phyloP scores from a whole-genome alignment of 2,888 invertebrate species.

The Cepaea hortensis region DNA sequence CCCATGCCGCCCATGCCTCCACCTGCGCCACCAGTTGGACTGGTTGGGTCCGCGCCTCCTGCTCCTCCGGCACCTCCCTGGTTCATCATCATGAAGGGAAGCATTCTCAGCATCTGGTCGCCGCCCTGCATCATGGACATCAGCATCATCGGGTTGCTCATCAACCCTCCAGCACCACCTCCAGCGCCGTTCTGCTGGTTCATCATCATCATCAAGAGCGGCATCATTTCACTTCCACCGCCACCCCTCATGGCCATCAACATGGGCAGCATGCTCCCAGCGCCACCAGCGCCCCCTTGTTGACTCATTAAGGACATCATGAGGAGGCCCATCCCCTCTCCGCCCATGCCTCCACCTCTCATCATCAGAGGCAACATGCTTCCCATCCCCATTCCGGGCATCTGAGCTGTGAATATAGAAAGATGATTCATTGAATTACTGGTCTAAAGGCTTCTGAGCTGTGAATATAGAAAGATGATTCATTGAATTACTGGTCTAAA shows the following conservation, averaged over 20 bases:
- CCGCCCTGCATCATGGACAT: constrained; percentile 26
- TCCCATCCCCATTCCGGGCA: constrained; percentile 19
- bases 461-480: too few relatives aligned
- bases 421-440: background rate
- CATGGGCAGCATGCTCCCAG: constrained; percentile 7
- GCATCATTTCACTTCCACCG: constrained; percentile 15
- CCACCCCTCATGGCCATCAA: background rate
- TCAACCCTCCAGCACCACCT: background rate
- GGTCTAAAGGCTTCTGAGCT: too few relatives aligned
- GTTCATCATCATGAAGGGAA: constrained; percentile 17
- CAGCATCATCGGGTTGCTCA: constrained; percentile 39
- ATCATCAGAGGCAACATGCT: constrained; percentile 20
- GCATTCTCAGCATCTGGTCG: background rate
- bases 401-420: constrained; percentile 18
- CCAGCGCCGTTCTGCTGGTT: background rate
- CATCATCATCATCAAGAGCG: constrained; percentile 9
- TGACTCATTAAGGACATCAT: constrained; percentile 20
- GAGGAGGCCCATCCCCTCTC: background rate
- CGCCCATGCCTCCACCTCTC: constrained; percentile 13
- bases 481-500: too few relatives aligned
- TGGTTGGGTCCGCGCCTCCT: background rate
- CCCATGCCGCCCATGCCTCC: background rate
- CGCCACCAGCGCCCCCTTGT: background rate
- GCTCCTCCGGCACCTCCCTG: background rate
- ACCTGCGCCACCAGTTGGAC: background rate